Evolutionary conservation across 2,888 invertebrate genomes (phyloP), one percentile per base, ranked within the genome.

Genomic region (Carterocephalus palaemon): DNA sequence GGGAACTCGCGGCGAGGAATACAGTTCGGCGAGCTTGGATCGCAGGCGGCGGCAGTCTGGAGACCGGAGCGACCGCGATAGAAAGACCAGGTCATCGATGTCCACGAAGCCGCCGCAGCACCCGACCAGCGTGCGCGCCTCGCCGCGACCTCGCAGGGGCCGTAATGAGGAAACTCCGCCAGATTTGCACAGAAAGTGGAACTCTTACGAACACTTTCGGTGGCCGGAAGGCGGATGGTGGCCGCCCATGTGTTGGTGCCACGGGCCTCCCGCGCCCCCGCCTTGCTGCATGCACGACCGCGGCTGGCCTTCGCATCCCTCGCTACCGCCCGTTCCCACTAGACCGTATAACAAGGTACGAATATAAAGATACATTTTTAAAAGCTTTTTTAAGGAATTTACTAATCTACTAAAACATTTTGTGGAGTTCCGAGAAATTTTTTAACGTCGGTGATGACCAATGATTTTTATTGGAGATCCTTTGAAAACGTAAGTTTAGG

Each of bases 31-130:
- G 9, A 90, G 90, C 54, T 80, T 90, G 54, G 88, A 91, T 57
- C 85, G 90, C 50, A 78, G 89, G 46, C 77, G 89, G 31, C 84
- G 89, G 31, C 64, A 75, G 24, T 67, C 82, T 26, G 74, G 83
- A 19, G 86, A 87, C 54, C 83, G 90, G 23, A 86, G 85, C 49
- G 91, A 91, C 54, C 81, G 92, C 24, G 92, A 92, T 63, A 89
- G 89, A 39, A 91, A 91, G 69, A 88, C 90, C 39, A 83, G 89
- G 54, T 91, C 91, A 4, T 88, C 90, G 16, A 72, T 90, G 64
- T 81, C 89, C 29, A 65, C 76, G n/a, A 86, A 87, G 52, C 88
- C 88, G 31, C 87, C 87, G 26, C 82, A 80, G 57, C 85, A 84
- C 51, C 83, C 84, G 36, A 53, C 77, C 9, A 78, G 79, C 47